A percentile compares a stretch with the other conserved stretches of the same genome.
These are phyloP conservation scores for Drosophila stalkeri DNA, from an alignment of 2,888 invertebrate genomes.

Conservation along the genomic window DNA sequence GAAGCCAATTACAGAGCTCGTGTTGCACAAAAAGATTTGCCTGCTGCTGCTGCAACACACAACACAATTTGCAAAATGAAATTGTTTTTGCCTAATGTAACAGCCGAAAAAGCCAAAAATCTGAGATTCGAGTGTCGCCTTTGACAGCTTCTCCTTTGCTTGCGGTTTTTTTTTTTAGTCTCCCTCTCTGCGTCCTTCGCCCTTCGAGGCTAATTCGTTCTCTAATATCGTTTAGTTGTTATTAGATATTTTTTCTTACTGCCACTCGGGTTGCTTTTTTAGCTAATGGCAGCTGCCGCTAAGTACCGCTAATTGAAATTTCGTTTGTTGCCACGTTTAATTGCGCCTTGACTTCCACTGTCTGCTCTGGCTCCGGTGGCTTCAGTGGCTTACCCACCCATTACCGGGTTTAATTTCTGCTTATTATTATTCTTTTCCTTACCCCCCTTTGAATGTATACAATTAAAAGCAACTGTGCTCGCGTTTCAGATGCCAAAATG, in stretches of 20 bases:
- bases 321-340: slow-evolving; percentile 70
- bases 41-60: slow-evolving; percentile 49
- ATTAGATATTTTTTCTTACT: slow-evolving; percentile 60
- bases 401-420: slow-evolving; percentile 52
- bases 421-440: slow-evolving; percentile 41
- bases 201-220: slow-evolving; percentile 56
- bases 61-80: slow-evolving; percentile 72
- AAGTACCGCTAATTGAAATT: slow-evolving; percentile 82
- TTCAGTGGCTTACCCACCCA: slow-evolving; percentile 7
- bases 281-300: slow-evolving; percentile 69
- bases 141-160: slow-evolving; percentile 31
- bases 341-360: slow-evolving; percentile 56
- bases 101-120: slow-evolving; percentile 19
- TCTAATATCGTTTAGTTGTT: slow-evolving; percentile 76
- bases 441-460: slow-evolving; percentile 25
- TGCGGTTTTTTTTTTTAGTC: slow-evolving; percentile 29
- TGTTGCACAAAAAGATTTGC: slow-evolving; percentile 56
- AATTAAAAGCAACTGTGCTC: slow-evolving; percentile 69
- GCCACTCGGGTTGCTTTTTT: slow-evolving; percentile 42
- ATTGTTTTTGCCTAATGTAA: slow-evolving; percentile 62
- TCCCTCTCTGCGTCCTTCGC: not conserved
- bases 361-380: slow-evolving; percentile 8
- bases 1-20: slow-evolving; percentile 58
- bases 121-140: slow-evolving; percentile 43
- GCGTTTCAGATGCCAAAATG: slow-evolving; percentile 21